These are phyloP conservation scores for Papilio aristodemus DNA, from an alignment of 1,140 invertebrate species.

Conservation along the genomic window DNA sequence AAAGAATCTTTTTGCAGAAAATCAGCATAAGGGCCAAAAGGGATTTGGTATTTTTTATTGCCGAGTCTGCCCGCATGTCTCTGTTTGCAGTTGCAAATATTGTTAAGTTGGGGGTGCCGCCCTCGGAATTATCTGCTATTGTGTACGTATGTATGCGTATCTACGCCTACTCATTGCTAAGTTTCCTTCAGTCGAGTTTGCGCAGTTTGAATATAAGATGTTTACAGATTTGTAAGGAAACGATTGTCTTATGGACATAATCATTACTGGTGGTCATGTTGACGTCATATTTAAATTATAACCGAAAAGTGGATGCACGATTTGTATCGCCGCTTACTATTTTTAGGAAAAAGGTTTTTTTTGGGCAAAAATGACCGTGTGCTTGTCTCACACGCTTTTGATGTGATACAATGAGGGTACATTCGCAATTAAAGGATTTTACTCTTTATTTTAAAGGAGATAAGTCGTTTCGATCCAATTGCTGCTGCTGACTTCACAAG, in stretches of 20 bases:
- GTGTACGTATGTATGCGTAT: conserved; percentile 24
- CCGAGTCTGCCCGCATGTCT: conserved; percentile 49
- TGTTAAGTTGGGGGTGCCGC: conserved; percentile 38
- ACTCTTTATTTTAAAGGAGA: background rate
- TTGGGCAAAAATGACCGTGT: too few species aligned
- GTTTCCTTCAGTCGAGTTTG: conserved; percentile 22
- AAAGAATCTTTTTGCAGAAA: conserved; percentile 32
- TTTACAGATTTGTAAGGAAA: too few species aligned
- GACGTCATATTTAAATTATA: too few species aligned
- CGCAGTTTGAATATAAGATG: conserved; percentile 17
- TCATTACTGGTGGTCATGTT: too few species aligned
- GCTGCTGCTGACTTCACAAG: background rate
- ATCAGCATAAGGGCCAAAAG: conserved; percentile 38
- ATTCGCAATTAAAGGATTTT: conserved; percentile 5
- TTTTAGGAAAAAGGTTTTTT: too few species aligned
- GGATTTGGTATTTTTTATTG: conserved; percentile 47
- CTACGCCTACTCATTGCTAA: background rate
- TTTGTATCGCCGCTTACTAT: too few species aligned
- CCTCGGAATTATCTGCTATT: conserved; percentile 39
- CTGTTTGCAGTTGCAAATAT: conserved; percentile 56
- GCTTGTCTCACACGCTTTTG: too few species aligned
- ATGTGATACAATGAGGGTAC: too few species aligned
- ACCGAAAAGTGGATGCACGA: too few species aligned
- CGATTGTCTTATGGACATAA: too few species aligned
- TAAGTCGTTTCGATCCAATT: background rate